Conservation (phyloP, 2,797 vertebrate species). For the Pogonophryne albipinna region DNA sequence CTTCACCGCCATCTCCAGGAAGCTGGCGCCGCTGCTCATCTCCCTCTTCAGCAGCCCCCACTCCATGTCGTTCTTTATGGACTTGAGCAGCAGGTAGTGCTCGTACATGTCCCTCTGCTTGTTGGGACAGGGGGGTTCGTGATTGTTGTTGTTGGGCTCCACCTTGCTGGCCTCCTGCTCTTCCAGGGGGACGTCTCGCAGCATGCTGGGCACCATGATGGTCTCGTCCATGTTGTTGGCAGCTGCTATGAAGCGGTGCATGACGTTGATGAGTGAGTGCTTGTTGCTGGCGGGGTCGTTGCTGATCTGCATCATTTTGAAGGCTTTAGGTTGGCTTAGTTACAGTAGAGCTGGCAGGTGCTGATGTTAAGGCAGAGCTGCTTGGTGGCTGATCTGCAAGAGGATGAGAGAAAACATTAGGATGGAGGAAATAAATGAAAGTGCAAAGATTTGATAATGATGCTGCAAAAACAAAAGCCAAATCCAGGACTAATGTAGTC, state of each 20-base stretch:
- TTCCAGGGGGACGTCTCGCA: slow-evolving; percentile 85
- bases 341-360: slow-evolving; percentile 47
- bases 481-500: not conserved
- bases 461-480: not conserved
- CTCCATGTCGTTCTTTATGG: slow-evolving; percentile 89
- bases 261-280: slow-evolving; percentile 87
- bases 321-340: slow-evolving; percentile 56
- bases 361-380: slow-evolving; percentile 49
- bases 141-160: slow-evolving; percentile 66
- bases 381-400: slow-evolving; percentile 47
- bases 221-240: slow-evolving; percentile 91
- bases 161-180: slow-evolving; percentile 66
- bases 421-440: not conserved
- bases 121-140: slow-evolving; percentile 64
- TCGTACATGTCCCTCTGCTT: slow-evolving; percentile 89
- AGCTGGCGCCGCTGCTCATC: slow-evolving; percentile 81
- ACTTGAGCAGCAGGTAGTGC: slow-evolving; percentile 88
- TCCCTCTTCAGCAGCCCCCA: slow-evolving; percentile 86
- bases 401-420: slow-evolving; percentile 20
- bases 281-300: slow-evolving; percentile 82
- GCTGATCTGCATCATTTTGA: slow-evolving; percentile 85
- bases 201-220: slow-evolving; percentile 88
- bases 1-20: slow-evolving; percentile 86
- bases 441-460: not conserved
- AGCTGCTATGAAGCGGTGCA: slow-evolving; percentile 88